Evolutionary conservation across 2,113 vertebrate genomes (phyloP), one percentile per base, ranked within the genome.

Genomic region (Daphoenositta chrysoptera): DNA sequence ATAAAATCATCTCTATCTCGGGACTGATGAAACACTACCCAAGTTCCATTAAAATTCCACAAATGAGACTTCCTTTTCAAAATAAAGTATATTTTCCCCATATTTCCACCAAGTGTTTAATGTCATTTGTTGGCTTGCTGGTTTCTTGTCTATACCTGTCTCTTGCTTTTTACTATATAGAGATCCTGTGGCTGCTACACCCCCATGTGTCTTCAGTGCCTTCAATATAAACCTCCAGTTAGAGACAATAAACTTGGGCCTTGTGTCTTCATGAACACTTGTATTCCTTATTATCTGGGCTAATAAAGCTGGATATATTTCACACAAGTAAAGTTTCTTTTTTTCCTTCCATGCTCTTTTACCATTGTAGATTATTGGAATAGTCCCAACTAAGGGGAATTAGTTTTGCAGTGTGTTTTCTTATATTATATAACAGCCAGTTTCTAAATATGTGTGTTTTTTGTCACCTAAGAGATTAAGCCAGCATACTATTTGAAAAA

Each of bases 121-220:
- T 8, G 6, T 3, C 2, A 6, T 13, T 45, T 3, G 1, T 19
- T 60, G 20, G 0, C 8, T 64, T 63, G 7, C 15, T 77, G 37
- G 3, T 15, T 90, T 82, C 27, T 45, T 44, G 5, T 31, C 3
- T 1, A 33, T 26, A 50, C 4, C 10, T 53, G 20, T 3, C 12
- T 79, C 13, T 37, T 1, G 0, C 2, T 58, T 87, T 78, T 75
- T 28, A 42, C 23, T 54, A 1, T 11, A 13, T 2, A 27, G 21
- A 33, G 5, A 61, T 21, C 3, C 6, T 31, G 33, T 8, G 9
- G 35, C 3, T 90, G 8, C 12, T 54, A 11, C 15, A 6, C 2
- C 6, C 4, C 2, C 2, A 0, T 7, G 3, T 30, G 9, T n/a
- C 7, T 15, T n/a, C 35, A 79, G 4, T 10, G 42, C 4, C 27